A percentile compares a stretch with the other conserved stretches of the same genome.
Conservation (phyloP, 2,888 invertebrate species). For the Nysson spinosus region DNA sequence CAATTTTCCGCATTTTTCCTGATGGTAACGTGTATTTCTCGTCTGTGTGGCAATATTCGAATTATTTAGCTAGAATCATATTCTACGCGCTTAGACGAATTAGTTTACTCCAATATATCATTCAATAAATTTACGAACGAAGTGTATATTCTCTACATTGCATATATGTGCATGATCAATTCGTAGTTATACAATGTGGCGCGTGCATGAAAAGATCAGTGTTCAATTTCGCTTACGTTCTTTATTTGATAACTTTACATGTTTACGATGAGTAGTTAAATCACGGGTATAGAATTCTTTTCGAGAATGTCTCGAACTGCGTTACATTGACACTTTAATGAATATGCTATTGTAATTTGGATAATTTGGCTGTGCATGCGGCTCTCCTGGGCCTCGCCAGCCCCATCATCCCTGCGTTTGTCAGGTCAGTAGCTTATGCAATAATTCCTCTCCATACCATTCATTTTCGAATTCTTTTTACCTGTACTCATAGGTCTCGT, state of each 20-base stretch:
- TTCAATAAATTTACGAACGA: not conserved
- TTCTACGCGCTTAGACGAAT: too few relatives aligned
- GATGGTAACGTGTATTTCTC: too few relatives aligned
- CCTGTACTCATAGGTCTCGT: constrained; percentile 14
- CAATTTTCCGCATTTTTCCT: too few relatives aligned
- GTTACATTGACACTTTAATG: constrained; percentile 36
- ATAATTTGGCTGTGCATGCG: constrained; percentile 81
- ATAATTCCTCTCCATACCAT: constrained; percentile 28
- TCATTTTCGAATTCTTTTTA: constrained; percentile 10
- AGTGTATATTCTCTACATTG: not conserved
- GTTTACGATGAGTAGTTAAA: too few relatives aligned
- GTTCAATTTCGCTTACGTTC: too few relatives aligned
- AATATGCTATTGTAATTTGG: constrained; percentile 69
- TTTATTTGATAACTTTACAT: too few relatives aligned
- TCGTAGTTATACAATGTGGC: constrained; percentile 4
- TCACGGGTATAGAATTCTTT: too few relatives aligned
- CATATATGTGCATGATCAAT: constrained; percentile 25
- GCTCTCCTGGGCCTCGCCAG: constrained; percentile 79
- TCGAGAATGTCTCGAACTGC: too few relatives aligned
- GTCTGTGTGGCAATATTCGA: too few relatives aligned
- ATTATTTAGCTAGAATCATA: too few relatives aligned
- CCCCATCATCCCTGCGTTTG: constrained; percentile 78
- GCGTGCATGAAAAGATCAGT: too few relatives aligned
- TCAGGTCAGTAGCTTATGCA: constrained; percentile 76
- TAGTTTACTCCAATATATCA: not conserved